A percentile compares a stretch with the other conserved stretches of the same genome.
These are phyloP conservation scores for Gymnocheta viridis DNA, from an alignment of 2,888 invertebrate species.

Conservation along the genomic window DNA sequence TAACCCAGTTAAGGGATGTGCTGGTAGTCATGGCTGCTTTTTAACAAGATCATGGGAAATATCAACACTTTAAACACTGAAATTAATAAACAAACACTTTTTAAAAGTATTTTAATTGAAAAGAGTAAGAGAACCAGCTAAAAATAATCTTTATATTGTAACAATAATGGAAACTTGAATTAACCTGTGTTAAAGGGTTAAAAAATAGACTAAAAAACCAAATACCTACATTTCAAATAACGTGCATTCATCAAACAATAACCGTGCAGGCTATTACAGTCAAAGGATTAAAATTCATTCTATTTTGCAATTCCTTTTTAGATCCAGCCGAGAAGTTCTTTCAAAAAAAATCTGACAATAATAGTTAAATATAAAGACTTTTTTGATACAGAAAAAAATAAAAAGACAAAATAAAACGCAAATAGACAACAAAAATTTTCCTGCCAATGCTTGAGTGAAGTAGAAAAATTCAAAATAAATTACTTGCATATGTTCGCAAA, in stretches of 20 bases:
- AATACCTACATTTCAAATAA: neutral
- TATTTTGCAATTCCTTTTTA: neutral
- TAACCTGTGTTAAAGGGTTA: conserved; percentile 11
- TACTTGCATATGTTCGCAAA: conserved; percentile 57
- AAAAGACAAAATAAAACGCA: neutral
- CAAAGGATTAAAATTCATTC: conserved; percentile 59
- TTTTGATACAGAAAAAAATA: neutral
- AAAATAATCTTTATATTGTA: neutral
- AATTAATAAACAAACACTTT: conserved; percentile 32
- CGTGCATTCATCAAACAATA: conserved; percentile 33
- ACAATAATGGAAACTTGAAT: neutral
- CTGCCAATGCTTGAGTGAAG: conserved; percentile 37
- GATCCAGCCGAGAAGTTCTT: neutral
- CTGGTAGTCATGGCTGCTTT: neutral
- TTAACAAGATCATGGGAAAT: conserved; percentile 61
- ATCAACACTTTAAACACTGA: conserved; percentile 46
- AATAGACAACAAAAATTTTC: conserved; percentile 5
- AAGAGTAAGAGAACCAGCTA: conserved; percentile 9
- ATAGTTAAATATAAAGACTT: conserved; percentile 34
- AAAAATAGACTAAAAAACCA: neutral
- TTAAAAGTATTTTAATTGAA: conserved; percentile 43
- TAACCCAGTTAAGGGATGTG: conserved; percentile 42
- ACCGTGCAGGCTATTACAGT: conserved; percentile 56
- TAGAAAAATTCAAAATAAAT: conserved; percentile 53
- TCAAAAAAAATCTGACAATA: conserved; percentile 27